phyloP scores from a whole-genome alignment of 2,113 vertebrate species.

The Uria lomvia region DNA sequence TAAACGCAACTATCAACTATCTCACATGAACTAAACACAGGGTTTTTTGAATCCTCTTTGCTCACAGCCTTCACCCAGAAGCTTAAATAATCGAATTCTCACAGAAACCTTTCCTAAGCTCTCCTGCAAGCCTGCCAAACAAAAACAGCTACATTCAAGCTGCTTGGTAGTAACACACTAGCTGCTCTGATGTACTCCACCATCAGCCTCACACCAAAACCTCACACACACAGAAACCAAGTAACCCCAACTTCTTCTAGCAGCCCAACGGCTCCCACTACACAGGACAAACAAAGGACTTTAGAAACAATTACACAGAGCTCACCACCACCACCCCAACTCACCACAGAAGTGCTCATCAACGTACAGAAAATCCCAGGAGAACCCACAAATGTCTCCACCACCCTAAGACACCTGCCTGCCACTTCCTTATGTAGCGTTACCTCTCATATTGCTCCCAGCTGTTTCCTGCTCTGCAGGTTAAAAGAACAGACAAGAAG shows the following conservation, averaged over 20 bases:
- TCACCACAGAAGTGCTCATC: rapidly evolving
- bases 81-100: neutral
- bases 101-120: neutral
- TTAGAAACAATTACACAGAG: neutral
- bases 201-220: neutral
- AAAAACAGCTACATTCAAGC: neutral
- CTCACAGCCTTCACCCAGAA: neutral
- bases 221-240: neutral
- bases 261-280: rapidly evolving
- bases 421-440: rapidly evolving
- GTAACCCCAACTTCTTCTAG: neutral
- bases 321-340: too few species aligned
- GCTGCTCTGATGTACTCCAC: neutral
- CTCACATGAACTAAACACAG: neutral
- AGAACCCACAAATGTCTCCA: rapidly evolving
- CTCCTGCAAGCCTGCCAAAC: neutral
- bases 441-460: neutral
- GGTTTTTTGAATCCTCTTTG: neutral
- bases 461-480: too few species aligned
- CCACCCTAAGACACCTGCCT: neutral
- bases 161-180: neutral
- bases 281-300: neutral
- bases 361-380: rapidly evolving
- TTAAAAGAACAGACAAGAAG: neutral
- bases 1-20: neutral